Percentiles rank a stretch among this genome's conserved stretches.
Evolutionary conservation across 1,140 invertebrate species (phyloP).

Genomic region (Cecropterus lyciades): DNA sequence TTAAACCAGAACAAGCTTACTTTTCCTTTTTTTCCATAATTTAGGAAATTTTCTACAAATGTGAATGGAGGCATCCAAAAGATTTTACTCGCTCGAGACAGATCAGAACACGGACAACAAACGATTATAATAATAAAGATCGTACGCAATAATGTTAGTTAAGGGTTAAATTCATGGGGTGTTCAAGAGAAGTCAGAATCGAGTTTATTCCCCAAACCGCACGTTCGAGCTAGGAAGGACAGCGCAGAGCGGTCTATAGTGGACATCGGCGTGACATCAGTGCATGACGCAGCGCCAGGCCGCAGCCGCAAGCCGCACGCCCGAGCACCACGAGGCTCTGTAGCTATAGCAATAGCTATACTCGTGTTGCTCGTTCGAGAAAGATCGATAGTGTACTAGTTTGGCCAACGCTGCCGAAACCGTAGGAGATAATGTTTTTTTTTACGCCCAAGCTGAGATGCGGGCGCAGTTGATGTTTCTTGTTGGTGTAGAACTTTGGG

Average conservation of each 20-base stretch:
- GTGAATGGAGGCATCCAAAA: no score
- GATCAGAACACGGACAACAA: background rate
- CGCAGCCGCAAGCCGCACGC: conserved; percentile 29
- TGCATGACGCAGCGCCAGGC: conserved; percentile 16
- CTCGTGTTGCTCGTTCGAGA: conserved; percentile 31
- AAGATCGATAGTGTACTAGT: conserved; percentile 37
- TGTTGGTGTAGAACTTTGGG: background rate
- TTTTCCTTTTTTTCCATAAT: no score
- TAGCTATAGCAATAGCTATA: conserved; percentile 23
- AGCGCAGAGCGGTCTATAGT: conserved; percentile 22
- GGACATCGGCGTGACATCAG: conserved; percentile 16
- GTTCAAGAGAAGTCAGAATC: background rate
- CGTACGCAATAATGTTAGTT: background rate
- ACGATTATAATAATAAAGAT: background rate
- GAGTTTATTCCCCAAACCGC: conserved; percentile 13
- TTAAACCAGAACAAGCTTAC: no score
- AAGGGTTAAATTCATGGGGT: background rate
- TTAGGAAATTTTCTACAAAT: no score
- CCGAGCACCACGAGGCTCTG: conserved; percentile 22
- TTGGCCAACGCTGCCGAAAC: conserved; percentile 34
- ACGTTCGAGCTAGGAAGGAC: conserved; percentile 15
- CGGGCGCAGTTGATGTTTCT: conserved; percentile 9
- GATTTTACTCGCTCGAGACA: no score
- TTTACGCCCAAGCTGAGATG: conserved; percentile 28
- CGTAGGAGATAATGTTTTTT: conserved; percentile 33